Conservation (phyloP, 2,113 vertebrate genomes). For the Crotalus horridus region DNA sequence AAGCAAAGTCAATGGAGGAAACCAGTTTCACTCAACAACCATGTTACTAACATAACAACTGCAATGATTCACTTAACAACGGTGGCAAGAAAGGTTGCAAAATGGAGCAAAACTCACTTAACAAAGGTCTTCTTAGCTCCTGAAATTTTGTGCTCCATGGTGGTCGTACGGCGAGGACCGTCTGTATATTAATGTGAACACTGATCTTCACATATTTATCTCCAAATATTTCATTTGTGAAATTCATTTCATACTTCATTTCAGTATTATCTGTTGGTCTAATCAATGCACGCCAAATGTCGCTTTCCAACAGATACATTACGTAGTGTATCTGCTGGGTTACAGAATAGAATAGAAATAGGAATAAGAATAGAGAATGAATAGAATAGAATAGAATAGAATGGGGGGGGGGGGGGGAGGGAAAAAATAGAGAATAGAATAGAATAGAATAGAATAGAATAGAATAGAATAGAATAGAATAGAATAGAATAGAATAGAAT, state of each 20-base stretch:
- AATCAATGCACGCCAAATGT: neutral
- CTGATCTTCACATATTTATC: neutral
- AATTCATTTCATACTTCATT: neutral
- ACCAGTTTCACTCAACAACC: neutral
- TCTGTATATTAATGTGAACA: neutral
- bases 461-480: no score
- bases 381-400: no score
- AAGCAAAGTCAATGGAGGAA: neutral
- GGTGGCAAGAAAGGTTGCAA: neutral
- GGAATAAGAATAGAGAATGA: no score
- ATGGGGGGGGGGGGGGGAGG: no score
- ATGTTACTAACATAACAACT: no score
- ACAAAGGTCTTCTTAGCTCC: no score
- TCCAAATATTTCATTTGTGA: neutral
- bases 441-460: no score
- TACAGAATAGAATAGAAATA: neutral
- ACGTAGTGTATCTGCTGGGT: neutral
- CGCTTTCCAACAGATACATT: neutral
- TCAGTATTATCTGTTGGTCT: neutral
- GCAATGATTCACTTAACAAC: neutral
- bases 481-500: no score
- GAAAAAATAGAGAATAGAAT: no score
- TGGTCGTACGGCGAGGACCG: no score
- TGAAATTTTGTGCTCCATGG: no score
- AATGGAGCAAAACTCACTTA: no score